phyloP scores from a whole-genome alignment of 2,888 invertebrate genomes.

The Xylophagus ater region DNA sequence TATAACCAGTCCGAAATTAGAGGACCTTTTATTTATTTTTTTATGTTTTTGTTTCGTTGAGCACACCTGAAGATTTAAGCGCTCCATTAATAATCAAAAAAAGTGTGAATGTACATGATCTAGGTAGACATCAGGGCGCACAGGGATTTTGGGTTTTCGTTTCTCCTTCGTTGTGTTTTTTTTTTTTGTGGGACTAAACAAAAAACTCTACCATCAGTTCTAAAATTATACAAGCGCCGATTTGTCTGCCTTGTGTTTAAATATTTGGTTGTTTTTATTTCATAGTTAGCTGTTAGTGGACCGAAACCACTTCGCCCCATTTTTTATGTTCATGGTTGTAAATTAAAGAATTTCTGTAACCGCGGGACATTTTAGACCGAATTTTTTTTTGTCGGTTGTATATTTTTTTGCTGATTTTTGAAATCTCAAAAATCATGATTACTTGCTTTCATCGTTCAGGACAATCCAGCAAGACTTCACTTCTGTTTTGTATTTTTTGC shows the following conservation, averaged over 20 bases:
- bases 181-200: too few species aligned
- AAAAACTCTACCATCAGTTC: too few species aligned
- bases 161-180: too few species aligned
- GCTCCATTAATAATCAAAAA: conserved; percentile 12
- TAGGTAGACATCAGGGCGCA: conserved; percentile 15
- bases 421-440: conserved; percentile 1
- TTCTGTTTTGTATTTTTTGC: too few species aligned
- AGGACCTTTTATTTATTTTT: too few species aligned
- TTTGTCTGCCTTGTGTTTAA: conserved; percentile 14
- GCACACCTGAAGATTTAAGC: conserved; percentile 13
- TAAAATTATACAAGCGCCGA: conserved; percentile 16
- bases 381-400: too few species aligned
- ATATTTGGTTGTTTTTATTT: conserved; percentile 2
- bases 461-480: too few species aligned
- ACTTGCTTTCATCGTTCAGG: background rate
- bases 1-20: too few species aligned
- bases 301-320: conserved; percentile 4
- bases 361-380: conserved; percentile 13
- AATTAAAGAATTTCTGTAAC: conserved; percentile 13
- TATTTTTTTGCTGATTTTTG: conserved; percentile 4
- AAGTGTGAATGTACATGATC: background rate
- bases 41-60: too few species aligned
- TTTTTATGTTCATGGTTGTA: conserved; percentile 10
- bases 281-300: background rate
- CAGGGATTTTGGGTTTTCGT: conserved; percentile 8